Conservation (phyloP, 53 echinoderm and acorn worm species). For the Arbacia lixula region DNA sequence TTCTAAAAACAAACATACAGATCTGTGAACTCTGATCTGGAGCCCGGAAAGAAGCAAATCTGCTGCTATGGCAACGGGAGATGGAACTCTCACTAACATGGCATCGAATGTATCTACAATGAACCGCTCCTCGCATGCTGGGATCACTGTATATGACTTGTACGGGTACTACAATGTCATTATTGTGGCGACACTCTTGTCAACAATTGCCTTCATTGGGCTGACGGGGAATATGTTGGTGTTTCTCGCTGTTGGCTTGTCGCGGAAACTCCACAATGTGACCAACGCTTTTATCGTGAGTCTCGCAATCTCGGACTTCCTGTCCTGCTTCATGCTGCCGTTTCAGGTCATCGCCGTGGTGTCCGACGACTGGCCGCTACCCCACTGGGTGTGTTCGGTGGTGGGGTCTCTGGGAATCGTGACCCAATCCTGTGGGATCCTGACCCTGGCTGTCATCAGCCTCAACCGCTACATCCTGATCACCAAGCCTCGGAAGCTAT, state of each 20-base stretch:
- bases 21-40: too few species aligned
- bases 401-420: slow-evolving; percentile 12
- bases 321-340: slow-evolving; percentile 43
- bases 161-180: slow-evolving; percentile 44
- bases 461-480: slow-evolving; percentile 46
- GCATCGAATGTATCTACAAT: too few species aligned
- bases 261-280: slow-evolving; percentile 51
- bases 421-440: slow-evolving; percentile 27
- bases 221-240: slow-evolving; percentile 44
- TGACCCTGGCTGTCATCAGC: slow-evolving; percentile 28
- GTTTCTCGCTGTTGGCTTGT: slow-evolving; percentile 41
- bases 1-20: too few species aligned
- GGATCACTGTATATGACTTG: slow-evolving; percentile 5
- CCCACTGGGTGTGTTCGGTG: slow-evolving; percentile 20
- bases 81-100: too few species aligned
- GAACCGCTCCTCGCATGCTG: too few species aligned
- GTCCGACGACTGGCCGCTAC: slow-evolving; percentile 37
- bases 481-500: slow-evolving; percentile 38
- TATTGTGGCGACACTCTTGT: slow-evolving; percentile 23
- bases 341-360: slow-evolving; percentile 33
- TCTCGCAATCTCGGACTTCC: slow-evolving; percentile 38
- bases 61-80: too few species aligned
- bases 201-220: slow-evolving; percentile 14
- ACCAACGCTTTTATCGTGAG: slow-evolving; percentile 58
- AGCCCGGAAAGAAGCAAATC: too few species aligned